A percentile compares a stretch with the other conserved stretches of the same genome.
Evolutionary conservation across 2,797 vertebrate species (phyloP).

Genomic region (Aythya fuligula): DNA sequence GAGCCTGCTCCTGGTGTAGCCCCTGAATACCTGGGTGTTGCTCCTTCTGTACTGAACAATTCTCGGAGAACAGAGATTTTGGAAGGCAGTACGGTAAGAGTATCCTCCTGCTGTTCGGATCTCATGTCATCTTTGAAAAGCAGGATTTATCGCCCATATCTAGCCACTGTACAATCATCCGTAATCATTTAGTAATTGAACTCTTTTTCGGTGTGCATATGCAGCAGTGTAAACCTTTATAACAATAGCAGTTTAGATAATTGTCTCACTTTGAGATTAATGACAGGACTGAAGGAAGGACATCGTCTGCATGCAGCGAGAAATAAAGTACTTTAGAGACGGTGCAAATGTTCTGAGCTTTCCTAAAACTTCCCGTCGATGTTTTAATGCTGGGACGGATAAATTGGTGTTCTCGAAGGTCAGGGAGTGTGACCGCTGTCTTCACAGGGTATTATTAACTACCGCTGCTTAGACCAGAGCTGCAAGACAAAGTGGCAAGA

Average conservation of each 20-base stretch:
- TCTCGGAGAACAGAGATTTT: slow-evolving; percentile 6
- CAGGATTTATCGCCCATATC: neutral
- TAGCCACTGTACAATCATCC: neutral
- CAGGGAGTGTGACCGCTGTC: neutral
- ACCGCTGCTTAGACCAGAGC: neutral
- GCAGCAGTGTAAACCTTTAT: neutral
- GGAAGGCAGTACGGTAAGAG: neutral
- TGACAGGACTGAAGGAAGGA: neutral
- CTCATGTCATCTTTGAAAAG: neutral
- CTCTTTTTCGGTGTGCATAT: neutral
- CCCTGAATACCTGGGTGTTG: neutral
- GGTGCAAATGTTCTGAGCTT: neutral
- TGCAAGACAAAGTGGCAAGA: neutral
- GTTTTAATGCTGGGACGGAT: neutral
- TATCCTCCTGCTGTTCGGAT: neutral
- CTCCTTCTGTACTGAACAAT: slow-evolving; percentile 2
- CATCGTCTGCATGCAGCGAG: neutral
- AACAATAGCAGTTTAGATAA: neutral
- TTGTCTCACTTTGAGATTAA: neutral
- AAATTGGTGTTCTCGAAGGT: neutral
- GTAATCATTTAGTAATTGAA: neutral
- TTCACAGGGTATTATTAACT: neutral
- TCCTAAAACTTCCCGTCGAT: neutral
- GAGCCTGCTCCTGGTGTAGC: neutral
- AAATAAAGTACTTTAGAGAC: neutral